Evolutionary conservation across 2,797 vertebrate genomes (phyloP).

Genomic region (Rhodeus uyekii): DNA sequence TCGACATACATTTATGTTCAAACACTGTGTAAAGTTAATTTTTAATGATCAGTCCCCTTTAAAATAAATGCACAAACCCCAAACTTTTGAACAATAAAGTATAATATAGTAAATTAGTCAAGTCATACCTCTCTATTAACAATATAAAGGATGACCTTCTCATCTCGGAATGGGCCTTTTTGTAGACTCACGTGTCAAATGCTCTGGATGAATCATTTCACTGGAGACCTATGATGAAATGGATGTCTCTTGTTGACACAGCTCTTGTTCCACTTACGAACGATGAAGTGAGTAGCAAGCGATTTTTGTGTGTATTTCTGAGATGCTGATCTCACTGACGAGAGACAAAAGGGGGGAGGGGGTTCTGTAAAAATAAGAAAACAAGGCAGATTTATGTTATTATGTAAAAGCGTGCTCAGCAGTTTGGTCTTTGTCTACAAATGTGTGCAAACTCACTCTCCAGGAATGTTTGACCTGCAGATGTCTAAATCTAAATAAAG

Average conservation of each 20-base stretch:
- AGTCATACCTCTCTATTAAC: constrained; percentile 4
- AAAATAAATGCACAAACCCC: background rate
- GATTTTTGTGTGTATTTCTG: constrained; percentile 36
- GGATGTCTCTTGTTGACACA: constrained; percentile 32
- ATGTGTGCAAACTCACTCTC: background rate
- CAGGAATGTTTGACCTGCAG: constrained; percentile 6
- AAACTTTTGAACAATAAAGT: background rate
- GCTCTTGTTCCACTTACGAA: constrained; percentile 13
- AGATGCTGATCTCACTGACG: constrained; percentile 39
- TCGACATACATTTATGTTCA: too few relatives aligned
- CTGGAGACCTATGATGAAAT: constrained; percentile 35
- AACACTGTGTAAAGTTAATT: too few relatives aligned
- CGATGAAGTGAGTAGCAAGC: constrained; percentile 21
- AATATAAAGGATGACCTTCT: background rate
- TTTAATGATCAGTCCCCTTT: too few relatives aligned
- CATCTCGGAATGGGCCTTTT: background rate
- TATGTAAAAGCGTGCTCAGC: constrained; percentile 29
- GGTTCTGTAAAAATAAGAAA: constrained; percentile 35
- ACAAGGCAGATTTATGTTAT: constrained; percentile 21
- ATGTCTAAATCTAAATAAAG: constrained; percentile 15
- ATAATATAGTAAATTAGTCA: background rate
- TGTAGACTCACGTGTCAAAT: background rate
- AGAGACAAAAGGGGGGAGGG: constrained; percentile 5
- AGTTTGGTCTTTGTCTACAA: background rate
- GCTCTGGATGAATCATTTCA: constrained; percentile 16